Conservation (phyloP, 2,113 vertebrate species). For the Perca fluviatilis region DNA sequence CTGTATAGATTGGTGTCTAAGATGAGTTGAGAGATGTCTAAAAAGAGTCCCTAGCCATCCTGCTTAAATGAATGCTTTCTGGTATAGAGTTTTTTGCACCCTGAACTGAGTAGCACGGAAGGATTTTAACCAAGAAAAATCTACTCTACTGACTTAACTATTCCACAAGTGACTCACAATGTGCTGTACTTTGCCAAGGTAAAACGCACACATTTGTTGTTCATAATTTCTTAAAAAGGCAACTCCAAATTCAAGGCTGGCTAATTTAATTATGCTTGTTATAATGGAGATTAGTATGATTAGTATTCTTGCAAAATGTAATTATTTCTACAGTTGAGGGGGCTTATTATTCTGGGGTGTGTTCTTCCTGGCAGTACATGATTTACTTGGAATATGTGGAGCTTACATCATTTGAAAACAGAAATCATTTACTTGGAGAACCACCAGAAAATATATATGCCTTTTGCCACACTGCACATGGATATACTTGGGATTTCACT, state of each 20-base stretch:
- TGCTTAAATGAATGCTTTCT: not conserved
- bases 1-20: too few relatives aligned
- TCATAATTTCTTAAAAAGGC: conserved; percentile 13
- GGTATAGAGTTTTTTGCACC: not conserved
- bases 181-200: not conserved
- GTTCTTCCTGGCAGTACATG: conserved; percentile 41
- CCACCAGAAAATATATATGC: not conserved
- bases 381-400: not conserved
- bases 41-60: too few relatives aligned
- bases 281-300: conserved; percentile 49
- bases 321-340: conserved; percentile 52
- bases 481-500: not conserved
- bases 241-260: conserved; percentile 42
- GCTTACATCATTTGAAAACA: conserved; percentile 35
- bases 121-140: not conserved
- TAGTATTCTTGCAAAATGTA: conserved; percentile 61
- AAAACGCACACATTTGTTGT: not conserved
- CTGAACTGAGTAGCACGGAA: not conserved
- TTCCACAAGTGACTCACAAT: not conserved
- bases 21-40: too few relatives aligned
- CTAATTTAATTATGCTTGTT: conserved; percentile 58
- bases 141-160: not conserved
- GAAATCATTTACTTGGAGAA: conserved; percentile 8
- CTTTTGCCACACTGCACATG: not conserved
- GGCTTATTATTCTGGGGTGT: conserved; percentile 50